phyloP scores from a whole-genome alignment of 2,797 vertebrate species.

The Channallabes apus region DNA sequence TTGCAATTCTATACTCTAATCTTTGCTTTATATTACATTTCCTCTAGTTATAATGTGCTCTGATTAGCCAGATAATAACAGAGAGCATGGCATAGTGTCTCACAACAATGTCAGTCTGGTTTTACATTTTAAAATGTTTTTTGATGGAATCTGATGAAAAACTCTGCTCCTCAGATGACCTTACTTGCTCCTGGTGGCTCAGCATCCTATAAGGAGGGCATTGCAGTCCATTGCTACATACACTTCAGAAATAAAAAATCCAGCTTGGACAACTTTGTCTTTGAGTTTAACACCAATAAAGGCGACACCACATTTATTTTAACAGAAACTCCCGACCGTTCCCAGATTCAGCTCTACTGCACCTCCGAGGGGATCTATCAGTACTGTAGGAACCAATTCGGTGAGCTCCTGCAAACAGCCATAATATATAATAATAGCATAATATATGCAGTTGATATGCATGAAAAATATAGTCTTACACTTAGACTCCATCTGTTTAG shows the following conservation, averaged over 20 bases:
- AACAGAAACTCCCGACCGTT: conserved; percentile 21
- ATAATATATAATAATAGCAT: too few relatives aligned
- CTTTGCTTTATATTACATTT: background rate
- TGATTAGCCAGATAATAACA: background rate
- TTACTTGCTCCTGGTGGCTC: background rate
- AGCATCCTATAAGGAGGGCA: background rate
- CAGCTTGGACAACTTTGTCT: background rate
- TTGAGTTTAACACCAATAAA: conserved; percentile 41
- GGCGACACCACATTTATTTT: conserved; percentile 20
- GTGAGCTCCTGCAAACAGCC: conserved; percentile 14
- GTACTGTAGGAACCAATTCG: conserved; percentile 17
- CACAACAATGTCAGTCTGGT: background rate
- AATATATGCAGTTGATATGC: too few relatives aligned
- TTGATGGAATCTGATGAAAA: background rate
- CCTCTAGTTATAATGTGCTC: background rate
- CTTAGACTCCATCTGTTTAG: too few relatives aligned
- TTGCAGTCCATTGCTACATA: background rate
- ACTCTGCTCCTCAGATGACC: background rate
- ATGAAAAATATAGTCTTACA: too few relatives aligned
- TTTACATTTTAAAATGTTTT: background rate
- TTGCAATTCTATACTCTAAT: background rate
- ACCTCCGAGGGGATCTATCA: background rate
- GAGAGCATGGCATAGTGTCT: too few relatives aligned
- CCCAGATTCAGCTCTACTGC: conserved; percentile 18
- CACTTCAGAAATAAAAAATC: conserved; percentile 13